These are phyloP conservation scores for Etheostoma nigrum DNA, from an alignment of 2,797 vertebrate species.

Conservation along the genomic window DNA sequence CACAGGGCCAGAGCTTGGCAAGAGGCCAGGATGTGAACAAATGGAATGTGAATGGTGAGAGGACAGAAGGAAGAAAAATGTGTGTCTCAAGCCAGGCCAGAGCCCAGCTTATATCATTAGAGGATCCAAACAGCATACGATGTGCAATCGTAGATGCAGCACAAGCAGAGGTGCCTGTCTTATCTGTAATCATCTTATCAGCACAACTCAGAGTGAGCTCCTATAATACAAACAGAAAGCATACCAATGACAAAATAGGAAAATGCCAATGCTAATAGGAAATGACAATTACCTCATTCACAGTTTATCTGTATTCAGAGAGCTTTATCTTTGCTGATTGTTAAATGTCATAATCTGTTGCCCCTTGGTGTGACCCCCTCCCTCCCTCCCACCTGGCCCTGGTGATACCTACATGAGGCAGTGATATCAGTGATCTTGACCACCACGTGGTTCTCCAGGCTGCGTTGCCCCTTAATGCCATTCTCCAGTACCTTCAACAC, in stretches of 20 bases:
- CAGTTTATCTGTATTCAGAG: constrained; percentile 35
- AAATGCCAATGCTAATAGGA: constrained; percentile 61
- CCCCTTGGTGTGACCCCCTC: neutral
- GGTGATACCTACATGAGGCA: constrained; percentile 71
- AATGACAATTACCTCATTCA: constrained; percentile 59
- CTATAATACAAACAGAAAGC: constrained; percentile 58
- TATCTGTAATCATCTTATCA: constrained; percentile 78
- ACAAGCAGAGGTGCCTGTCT: constrained; percentile 67
- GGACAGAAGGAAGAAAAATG: constrained; percentile 81
- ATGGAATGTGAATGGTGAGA: constrained; percentile 77
- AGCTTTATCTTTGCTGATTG: constrained; percentile 37
- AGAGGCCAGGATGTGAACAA: constrained; percentile 75
- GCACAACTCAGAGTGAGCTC: constrained; percentile 63
- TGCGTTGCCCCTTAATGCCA: constrained; percentile 32
- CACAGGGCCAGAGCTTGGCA: constrained; percentile 66
- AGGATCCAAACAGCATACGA: constrained; percentile 79
- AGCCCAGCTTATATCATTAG: constrained; percentile 79
- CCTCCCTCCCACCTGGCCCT: neutral
- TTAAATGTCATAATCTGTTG: constrained; percentile 40
- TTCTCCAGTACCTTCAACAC: constrained; percentile 71
- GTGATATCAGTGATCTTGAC: constrained; percentile 76
- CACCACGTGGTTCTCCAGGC: rapidly evolving
- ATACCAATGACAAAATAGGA: constrained; percentile 7
- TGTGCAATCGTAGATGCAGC: constrained; percentile 79
- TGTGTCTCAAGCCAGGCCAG: constrained; percentile 67